Conservation (phyloP, 1,140 invertebrate species). For the Ceratitis capitata region DNA sequence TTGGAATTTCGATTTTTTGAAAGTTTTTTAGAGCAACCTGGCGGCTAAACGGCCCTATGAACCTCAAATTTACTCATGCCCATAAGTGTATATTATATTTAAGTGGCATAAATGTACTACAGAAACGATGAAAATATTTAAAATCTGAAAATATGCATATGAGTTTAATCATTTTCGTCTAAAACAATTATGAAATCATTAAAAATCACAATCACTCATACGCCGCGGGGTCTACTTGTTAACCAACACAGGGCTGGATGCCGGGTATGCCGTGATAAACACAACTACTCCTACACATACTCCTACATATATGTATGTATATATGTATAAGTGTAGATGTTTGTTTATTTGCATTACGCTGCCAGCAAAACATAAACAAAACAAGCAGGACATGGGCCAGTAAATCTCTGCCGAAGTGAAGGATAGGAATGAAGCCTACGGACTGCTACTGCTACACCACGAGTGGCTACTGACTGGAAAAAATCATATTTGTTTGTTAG, state of each 20-base stretch:
- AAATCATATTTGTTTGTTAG: neutral
- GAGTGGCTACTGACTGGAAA: neutral
- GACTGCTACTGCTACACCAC: too few relatives aligned
- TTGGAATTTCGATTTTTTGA: too few relatives aligned
- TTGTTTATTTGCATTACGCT: neutral
- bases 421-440: neutral
- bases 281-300: neutral
- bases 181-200: conserved; percentile 64
- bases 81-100: too few relatives aligned
- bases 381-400: conserved; percentile 23
- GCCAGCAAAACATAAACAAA: conserved; percentile 4
- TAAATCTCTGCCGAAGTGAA: neutral
- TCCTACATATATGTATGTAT: too few relatives aligned
- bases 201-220: conserved; percentile 47
- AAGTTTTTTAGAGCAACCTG: too few relatives aligned
- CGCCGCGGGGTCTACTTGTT: neutral
- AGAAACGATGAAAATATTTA: neutral
- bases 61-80: too few relatives aligned
- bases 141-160: neutral
- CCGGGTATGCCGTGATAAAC: neutral
- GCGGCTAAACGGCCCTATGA: too few relatives aligned
- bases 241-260: neutral
- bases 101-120: neutral
- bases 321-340: too few relatives aligned
- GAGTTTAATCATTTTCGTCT: conserved; percentile 47